Evolutionary conservation across 1,140 invertebrate species (phyloP).

Genomic region (Saxidomus purpurata): DNA sequence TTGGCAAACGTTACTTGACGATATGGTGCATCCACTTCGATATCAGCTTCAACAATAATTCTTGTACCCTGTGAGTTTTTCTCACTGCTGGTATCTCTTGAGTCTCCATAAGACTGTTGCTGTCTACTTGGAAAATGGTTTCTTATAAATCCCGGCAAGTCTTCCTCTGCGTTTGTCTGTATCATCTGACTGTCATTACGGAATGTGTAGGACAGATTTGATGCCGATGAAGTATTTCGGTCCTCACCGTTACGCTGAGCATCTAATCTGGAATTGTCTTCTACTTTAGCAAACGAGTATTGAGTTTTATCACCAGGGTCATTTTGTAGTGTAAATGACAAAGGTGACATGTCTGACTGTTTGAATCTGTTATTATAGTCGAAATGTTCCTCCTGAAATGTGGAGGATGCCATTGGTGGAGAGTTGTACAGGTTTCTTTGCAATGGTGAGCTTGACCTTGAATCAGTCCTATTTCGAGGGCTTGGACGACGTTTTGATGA

Average conservation of each 20-base stretch:
- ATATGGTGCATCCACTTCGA: conserved; percentile 10
- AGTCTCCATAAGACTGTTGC: background rate
- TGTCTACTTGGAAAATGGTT: background rate
- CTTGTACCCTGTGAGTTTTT: background rate
- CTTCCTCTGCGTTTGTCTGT: conserved; percentile 53
- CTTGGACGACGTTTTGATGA: background rate
- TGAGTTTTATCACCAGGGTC: conserved; percentile 18
- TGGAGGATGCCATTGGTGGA: conserved; percentile 53
- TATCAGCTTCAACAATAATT: conserved; percentile 49
- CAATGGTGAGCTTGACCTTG: background rate
- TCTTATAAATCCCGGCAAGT: conserved; percentile 48
- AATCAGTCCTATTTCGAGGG: background rate
- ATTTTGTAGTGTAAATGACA: conserved; percentile 26
- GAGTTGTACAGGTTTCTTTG: conserved; percentile 2
- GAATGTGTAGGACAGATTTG: conserved; percentile 56
- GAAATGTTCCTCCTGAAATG: conserved; percentile 32
- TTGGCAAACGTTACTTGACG: background rate
- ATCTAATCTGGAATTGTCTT: conserved; percentile 9
- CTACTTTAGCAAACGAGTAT: conserved; percentile 38
- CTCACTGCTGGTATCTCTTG: background rate
- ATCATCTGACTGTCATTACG: conserved; percentile 67
- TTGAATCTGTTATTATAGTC: background rate
- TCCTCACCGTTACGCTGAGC: background rate
- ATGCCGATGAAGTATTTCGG: conserved; percentile 5
- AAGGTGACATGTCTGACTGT: conserved; percentile 8